Evolutionary conservation across 2,113 vertebrate species (phyloP), one percentile per base, ranked within the genome.

Genomic region (Ellobius talpinus): DNA sequence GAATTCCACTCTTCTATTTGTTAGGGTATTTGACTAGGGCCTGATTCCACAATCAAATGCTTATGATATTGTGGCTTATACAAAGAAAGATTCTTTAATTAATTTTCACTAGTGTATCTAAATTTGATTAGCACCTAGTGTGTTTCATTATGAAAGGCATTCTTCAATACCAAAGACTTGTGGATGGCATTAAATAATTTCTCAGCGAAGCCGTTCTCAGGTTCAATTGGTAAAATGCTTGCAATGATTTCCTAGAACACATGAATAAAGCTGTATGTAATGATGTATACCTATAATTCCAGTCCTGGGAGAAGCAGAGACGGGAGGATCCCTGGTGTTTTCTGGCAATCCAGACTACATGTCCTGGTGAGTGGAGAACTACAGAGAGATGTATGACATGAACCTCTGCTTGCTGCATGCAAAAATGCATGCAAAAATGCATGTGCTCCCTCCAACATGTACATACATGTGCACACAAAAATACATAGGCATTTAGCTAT

Each of bases 161-260:
- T 81, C 31, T n/a, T 45, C 58, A n/a, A 45, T 61, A 72, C 1
- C 9, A 13, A 58, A 7, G 42, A 78, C 12, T 84, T 94, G 5
- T 87, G 11, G 4, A 89, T 45, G 24, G 88, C 79, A 52, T 61
- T 92, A 95, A 90, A 73, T 87, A 94, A n/a, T 66, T 3, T 29
- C 82, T 33, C 23, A 12, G 58, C 47, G 61, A 65, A 66, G 39
- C 39, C 10, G 4, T 39, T 63, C 82, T 33, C 39, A 47, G 26
- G 39, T 17, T 66, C 16, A 21, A 7, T 65, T 42, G 39, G 19
- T 84, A 63, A 26, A 84, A 63, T 65, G 26, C 31, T 33, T 31
- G 14, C 26, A 85, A 6, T 5, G 26, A 65, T 65, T 45, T 16
- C 16, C n/a, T 45, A 47, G 11, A 16, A 47, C 42, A 65, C 39